Evolutionary conservation across 1,140 invertebrate genomes (phyloP).

Genomic region (Ctenoplectra terminalis): DNA sequence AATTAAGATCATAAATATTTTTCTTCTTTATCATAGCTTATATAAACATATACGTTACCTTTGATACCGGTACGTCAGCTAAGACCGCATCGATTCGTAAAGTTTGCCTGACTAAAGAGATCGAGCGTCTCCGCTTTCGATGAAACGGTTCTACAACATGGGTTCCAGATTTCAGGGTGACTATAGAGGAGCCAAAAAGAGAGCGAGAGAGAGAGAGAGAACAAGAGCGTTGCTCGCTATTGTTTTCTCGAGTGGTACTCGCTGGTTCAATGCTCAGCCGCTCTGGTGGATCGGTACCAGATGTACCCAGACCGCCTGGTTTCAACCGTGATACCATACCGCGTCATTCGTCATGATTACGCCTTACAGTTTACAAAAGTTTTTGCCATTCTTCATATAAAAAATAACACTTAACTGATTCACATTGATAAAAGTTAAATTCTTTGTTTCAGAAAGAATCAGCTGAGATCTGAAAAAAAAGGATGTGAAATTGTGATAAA

Average conservation of each 20-base stretch:
- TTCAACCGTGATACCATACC: slow-evolving; percentile 47
- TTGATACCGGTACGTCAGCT: neutral
- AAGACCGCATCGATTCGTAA: neutral
- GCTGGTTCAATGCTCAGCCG: slow-evolving; percentile 81
- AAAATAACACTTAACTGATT: neutral
- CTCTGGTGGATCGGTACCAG: slow-evolving; percentile 75
- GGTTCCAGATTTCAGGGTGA: slow-evolving; percentile 79
- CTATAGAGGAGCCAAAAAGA: slow-evolving; percentile 65
- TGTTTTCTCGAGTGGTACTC: slow-evolving; percentile 83
- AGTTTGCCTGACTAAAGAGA: slow-evolving; percentile 21
- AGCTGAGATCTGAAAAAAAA: too few species aligned
- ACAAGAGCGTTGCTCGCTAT: slow-evolving; percentile 81
- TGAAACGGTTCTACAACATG: slow-evolving; percentile 51
- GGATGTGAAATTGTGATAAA: too few species aligned
- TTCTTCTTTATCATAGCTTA: rapidly evolving
- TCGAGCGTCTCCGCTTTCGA: slow-evolving; percentile 28
- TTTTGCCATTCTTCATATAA: neutral
- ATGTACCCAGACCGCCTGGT: slow-evolving; percentile 73
- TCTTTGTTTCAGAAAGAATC: neutral
- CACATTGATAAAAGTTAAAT: too few species aligned
- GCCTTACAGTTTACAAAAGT: neutral
- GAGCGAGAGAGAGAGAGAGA: slow-evolving; percentile 65
- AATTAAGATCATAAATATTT: too few species aligned
- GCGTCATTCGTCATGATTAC: slow-evolving; percentile 17
- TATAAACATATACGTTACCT: neutral